A percentile compares a stretch with the other conserved stretches of the same genome.
Conservation (phyloP, 1,140 invertebrate species). For the Monochamus saltuarius region DNA sequence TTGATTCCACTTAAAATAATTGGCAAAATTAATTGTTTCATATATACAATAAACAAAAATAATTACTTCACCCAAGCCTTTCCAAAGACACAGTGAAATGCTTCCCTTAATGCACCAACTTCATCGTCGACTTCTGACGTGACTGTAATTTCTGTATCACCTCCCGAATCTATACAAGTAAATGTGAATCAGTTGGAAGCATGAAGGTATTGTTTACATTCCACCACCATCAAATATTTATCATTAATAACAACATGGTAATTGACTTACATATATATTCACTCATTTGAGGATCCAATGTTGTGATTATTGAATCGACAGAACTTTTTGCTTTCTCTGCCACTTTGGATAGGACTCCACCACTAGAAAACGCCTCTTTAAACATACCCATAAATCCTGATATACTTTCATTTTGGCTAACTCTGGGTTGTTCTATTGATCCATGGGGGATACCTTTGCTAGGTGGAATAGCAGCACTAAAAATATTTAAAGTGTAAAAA, state of each 20-base stretch:
- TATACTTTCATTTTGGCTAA: constrained; percentile 49
- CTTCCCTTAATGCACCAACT: constrained; percentile 76
- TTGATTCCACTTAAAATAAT: constrained; percentile 35
- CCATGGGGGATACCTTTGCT: constrained; percentile 57
- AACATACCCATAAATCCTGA: constrained; percentile 59
- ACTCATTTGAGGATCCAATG: constrained; percentile 87
- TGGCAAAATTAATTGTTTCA: constrained; percentile 8
- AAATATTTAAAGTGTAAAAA: not conserved
- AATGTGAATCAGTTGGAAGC: not conserved
- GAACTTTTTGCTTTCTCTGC: constrained; percentile 82
- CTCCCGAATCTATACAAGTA: constrained; percentile 69
- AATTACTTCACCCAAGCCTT: constrained; percentile 74
- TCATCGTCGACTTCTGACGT: constrained; percentile 78
- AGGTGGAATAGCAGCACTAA: constrained; percentile 60
- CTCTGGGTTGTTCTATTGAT: constrained; percentile 50
- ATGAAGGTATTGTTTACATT: not conserved
- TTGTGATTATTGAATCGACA: constrained; percentile 84
- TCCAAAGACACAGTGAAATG: constrained; percentile 79
- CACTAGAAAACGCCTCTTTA: constrained; percentile 59
- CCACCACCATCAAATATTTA: not conserved
- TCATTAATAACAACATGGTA: not conserved
- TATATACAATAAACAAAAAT: not conserved
- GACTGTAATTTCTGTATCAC: constrained; percentile 74
- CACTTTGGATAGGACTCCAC: constrained; percentile 57
- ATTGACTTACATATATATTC: constrained; percentile 73